Evolutionary conservation across 2,797 vertebrate species (phyloP).

Genomic region (Urocyon cinereoargenteus): DNA sequence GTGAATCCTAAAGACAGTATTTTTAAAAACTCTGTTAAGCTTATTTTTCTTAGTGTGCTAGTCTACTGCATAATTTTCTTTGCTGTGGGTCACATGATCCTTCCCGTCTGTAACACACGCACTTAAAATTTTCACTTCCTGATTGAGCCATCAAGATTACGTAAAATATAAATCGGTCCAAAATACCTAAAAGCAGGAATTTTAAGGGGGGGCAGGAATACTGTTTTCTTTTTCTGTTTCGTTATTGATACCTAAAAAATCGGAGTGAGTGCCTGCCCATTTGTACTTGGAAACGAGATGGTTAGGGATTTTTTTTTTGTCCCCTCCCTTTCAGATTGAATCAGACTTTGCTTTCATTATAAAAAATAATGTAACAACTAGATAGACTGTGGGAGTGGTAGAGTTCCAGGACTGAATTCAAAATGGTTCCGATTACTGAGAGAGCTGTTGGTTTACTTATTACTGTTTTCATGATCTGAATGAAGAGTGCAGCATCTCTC

Average conservation of each 20-base stretch:
- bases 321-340: conserved; percentile 85
- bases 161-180: conserved; percentile 83
- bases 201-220: conserved; percentile 52
- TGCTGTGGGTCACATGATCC: conserved; percentile 80
- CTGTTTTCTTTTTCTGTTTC: conserved; percentile 46
- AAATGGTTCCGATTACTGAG: conserved; percentile 81
- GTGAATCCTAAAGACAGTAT: neutral
- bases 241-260: neutral
- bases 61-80: conserved; percentile 65
- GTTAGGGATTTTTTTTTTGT: neutral
- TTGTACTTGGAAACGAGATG: conserved; percentile 37
- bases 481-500: conserved; percentile 69
- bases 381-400: conserved; percentile 81
- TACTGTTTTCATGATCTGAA: conserved; percentile 76
- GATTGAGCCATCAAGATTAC: conserved; percentile 84
- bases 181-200: conserved; percentile 64
- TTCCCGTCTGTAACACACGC: conserved; percentile 81
- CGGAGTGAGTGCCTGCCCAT: neutral
- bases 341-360: conserved; percentile 88
- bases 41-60: conserved; percentile 56
- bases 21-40: conserved; percentile 50
- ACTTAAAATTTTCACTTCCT: conserved; percentile 87
- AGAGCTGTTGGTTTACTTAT: conserved; percentile 78
- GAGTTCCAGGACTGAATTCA: conserved; percentile 83
- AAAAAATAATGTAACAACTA: conserved; percentile 82